Evolutionary conservation across 2,888 invertebrate species (phyloP).

Genomic region (Oxycera nigricornis): DNA sequence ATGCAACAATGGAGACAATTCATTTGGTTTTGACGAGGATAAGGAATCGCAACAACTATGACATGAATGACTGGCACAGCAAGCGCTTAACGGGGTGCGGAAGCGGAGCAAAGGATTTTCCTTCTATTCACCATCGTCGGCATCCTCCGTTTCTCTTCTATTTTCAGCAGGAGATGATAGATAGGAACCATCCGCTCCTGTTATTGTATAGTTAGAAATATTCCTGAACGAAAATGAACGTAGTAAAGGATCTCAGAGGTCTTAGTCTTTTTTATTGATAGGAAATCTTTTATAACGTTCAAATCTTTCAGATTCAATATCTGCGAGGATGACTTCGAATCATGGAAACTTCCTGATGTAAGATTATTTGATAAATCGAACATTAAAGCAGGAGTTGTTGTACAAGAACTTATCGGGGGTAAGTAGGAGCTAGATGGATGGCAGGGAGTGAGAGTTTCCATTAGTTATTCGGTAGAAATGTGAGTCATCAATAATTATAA

Average conservation of each 20-base stretch:
- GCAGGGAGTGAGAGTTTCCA: not conserved
- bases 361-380: conserved; percentile 7
- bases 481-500: not conserved
- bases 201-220: not conserved
- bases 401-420: not conserved
- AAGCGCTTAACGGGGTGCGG: not conserved
- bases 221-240: not conserved
- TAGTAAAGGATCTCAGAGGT: not conserved
- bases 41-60: not conserved
- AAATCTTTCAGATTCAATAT: conserved; percentile 20
- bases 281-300: conserved; percentile 7
- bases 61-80: not conserved
- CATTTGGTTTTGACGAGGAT: conserved; percentile 25
- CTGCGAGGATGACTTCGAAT: not conserved
- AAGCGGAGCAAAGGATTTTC: not conserved
- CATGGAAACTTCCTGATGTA: conserved; percentile 6
- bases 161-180: not conserved
- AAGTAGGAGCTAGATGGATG: not conserved
- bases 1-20: conserved; percentile 31
- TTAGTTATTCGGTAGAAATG: too few species aligned
- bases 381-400: not conserved
- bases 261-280: conserved; percentile 22
- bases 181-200: not conserved
- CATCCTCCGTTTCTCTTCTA: not conserved
- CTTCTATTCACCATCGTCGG: not conserved